phyloP scores from a whole-genome alignment of 2,888 invertebrate genomes.

The Chrysopilus asiliformis region DNA sequence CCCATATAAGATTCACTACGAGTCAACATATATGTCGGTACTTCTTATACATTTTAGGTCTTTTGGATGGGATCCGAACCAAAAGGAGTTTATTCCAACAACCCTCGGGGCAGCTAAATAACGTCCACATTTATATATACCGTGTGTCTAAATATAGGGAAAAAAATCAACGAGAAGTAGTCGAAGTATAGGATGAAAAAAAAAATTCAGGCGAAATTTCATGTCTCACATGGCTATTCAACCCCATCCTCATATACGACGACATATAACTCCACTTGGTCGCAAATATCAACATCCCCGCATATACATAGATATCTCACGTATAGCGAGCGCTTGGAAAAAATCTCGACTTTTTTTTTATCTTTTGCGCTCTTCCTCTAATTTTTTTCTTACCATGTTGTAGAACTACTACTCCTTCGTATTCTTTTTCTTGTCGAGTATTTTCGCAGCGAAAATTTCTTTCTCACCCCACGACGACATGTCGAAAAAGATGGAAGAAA shows the following conservation, averaged over 20 bases:
- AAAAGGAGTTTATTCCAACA: conserved; percentile 6
- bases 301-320: too few relatives aligned
- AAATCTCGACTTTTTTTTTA: not conserved
- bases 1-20: conserved; percentile 3
- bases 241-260: conserved; percentile 10
- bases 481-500: too few relatives aligned
- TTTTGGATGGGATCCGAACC: conserved; percentile 5
- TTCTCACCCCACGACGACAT: conserved; percentile 5
- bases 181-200: too few relatives aligned
- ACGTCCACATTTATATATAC: too few relatives aligned
- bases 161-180: too few relatives aligned
- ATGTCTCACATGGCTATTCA: conserved; percentile 14
- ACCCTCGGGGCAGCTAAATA: conserved; percentile 4
- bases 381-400: not conserved
- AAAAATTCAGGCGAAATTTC: conserved; percentile 10
- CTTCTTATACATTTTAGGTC: conserved; percentile 3
- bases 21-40: conserved; percentile 6
- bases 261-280: too few relatives aligned
- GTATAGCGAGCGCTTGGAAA: too few relatives aligned
- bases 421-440: conserved; percentile 6
- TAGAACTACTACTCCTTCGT: conserved; percentile 3
- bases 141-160: too few relatives aligned
- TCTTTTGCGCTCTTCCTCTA: not conserved
- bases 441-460: conserved; percentile 10
- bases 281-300: too few relatives aligned